phyloP scores from a whole-genome alignment of 2,888 invertebrate species.

The Hartigia nigra region DNA sequence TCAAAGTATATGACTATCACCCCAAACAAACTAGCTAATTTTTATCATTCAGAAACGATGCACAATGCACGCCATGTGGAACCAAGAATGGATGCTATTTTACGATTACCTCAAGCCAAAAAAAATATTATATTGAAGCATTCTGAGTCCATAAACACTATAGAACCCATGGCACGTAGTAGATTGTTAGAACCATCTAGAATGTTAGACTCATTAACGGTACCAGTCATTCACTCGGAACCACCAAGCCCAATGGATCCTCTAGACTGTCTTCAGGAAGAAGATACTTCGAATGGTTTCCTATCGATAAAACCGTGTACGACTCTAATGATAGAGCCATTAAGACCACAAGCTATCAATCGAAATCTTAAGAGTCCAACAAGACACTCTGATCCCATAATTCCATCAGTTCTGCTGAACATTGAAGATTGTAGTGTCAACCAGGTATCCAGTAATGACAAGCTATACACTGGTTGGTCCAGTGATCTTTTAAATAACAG shows the following conservation, averaged over 20 bases:
- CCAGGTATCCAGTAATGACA: slow-evolving; percentile 7
- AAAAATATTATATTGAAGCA: slow-evolving; percentile 43
- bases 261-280: slow-evolving; percentile 42
- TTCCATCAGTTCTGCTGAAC: slow-evolving; percentile 55
- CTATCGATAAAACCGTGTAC: slow-evolving; percentile 17
- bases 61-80: slow-evolving; percentile 10
- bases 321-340: slow-evolving; percentile 5
- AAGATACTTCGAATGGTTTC: slow-evolving; percentile 25
- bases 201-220: slow-evolving; percentile 41
- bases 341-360: slow-evolving; percentile 11
- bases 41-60: slow-evolving; percentile 32
- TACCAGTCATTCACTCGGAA: slow-evolving; percentile 57
- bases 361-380: slow-evolving; percentile 36
- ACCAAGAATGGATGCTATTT: slow-evolving; percentile 17
- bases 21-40: slow-evolving; percentile 48
- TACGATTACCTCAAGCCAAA: slow-evolving; percentile 27
- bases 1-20: slow-evolving; percentile 47
- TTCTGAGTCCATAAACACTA: slow-evolving; percentile 46
- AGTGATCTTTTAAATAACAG: background rate
- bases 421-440: slow-evolving; percentile 49
- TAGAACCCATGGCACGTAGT: slow-evolving; percentile 33
- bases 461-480: slow-evolving; percentile 12
- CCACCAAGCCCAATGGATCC: slow-evolving; percentile 59
- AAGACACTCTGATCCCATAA: slow-evolving; percentile 50
- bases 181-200: slow-evolving; percentile 41